Evolutionary conservation across 1,140 invertebrate species (phyloP).

Genomic region (Diabrotica undecimpunctata): DNA sequence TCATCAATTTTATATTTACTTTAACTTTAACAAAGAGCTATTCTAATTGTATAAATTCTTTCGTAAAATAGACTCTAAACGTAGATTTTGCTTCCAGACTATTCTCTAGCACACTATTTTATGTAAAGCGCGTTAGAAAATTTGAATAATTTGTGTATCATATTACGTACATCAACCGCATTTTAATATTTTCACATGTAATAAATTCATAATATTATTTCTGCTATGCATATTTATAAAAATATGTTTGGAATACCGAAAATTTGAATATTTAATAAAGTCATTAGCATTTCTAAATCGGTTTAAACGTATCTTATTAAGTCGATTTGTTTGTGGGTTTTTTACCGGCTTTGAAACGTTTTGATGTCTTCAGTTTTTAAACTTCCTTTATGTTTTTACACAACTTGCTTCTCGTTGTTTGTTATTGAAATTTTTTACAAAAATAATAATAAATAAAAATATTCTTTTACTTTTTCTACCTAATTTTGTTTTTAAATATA

Average conservation of each 20-base stretch:
- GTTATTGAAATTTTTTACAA: no score
- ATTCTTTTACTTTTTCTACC: no score
- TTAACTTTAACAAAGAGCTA: no score
- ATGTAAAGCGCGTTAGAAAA: background rate
- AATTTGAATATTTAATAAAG: background rate
- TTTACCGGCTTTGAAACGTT: background rate
- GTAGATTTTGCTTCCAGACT: background rate
- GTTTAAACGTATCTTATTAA: background rate
- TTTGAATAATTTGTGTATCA: background rate
- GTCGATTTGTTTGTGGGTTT: background rate
- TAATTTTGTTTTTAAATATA: no score
- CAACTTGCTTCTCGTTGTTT: no score
- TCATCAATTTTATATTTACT: no score
- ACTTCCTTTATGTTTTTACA: no score
- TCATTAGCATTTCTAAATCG: background rate
- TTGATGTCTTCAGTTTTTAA: no score
- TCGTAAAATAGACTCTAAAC: no score
- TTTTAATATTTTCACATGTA: background rate
- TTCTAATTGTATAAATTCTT: no score
- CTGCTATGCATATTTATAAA: background rate
- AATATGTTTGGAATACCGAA: background rate
- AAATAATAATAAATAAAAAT: no score
- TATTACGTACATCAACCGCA: background rate
- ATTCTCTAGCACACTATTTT: background rate
- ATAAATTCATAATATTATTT: conserved; percentile 1